phyloP scores from a whole-genome alignment of 1,140 invertebrate species.

The Fopius arisanus region DNA sequence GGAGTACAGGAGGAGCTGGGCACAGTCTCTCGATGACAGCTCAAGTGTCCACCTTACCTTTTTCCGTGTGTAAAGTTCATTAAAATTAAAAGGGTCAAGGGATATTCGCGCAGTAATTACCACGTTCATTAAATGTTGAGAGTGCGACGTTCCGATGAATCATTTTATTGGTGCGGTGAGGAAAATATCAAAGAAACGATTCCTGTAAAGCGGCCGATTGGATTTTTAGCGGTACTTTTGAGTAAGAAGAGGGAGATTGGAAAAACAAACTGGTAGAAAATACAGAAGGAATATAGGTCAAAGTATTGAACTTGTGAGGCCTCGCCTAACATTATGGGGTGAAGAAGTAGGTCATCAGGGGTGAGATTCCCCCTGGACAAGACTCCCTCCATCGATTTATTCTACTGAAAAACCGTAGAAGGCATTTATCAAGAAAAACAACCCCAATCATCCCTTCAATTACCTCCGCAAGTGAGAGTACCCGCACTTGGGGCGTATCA shows the following conservation, averaged over 20 bases:
- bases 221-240: no score
- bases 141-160: no score
- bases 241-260: no score
- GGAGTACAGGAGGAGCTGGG: neutral
- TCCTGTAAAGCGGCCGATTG: no score
- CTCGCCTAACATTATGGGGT: slow-evolving; percentile 22
- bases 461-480: neutral
- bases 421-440: neutral
- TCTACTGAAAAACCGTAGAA: neutral
- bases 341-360: slow-evolving; percentile 18
- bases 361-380: neutral
- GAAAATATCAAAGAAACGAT: no score
- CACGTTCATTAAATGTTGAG: no score
- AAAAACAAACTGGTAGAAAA: no score
- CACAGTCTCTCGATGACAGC: neutral
- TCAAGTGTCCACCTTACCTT: neutral
- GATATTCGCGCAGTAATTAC: no score
- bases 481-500: neutral
- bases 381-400: neutral
- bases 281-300: slow-evolving; percentile 3
- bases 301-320: slow-evolving; percentile 20
- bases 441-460: neutral
- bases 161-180: no score
- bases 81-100: no score
- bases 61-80: neutral